A percentile compares a stretch with the other conserved stretches of the same genome.
These are phyloP conservation scores for Heliocidaris erythrogramma DNA, from an alignment of 35 echinoderm and acorn worm genomes.

Conservation along the genomic window DNA sequence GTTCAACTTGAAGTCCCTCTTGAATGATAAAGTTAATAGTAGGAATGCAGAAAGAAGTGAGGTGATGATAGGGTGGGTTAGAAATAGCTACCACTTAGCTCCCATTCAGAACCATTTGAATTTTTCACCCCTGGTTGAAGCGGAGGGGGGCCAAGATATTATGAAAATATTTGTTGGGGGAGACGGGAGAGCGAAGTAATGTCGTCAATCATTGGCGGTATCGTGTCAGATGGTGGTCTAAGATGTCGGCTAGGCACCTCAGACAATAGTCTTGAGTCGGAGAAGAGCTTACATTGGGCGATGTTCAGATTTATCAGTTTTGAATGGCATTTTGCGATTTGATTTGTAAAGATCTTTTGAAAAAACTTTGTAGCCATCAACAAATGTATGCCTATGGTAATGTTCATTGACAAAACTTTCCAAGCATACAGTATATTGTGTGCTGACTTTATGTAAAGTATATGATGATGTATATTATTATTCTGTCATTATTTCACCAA, in stretches of 20 bases:
- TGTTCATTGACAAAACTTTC: too few species aligned
- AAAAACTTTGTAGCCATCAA: too few species aligned
- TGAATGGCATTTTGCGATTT: too few species aligned
- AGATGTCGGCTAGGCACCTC: background rate
- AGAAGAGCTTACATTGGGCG: background rate
- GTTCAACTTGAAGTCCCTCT: background rate
- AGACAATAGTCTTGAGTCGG: background rate
- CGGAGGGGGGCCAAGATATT: background rate
- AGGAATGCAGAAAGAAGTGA: background rate
- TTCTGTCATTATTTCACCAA: too few species aligned
- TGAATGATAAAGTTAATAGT: background rate
- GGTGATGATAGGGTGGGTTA: constrained; percentile 17
- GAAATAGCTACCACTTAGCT: constrained; percentile 30
- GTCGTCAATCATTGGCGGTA: constrained; percentile 6
- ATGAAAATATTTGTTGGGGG: constrained; percentile 15
- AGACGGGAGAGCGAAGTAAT: background rate
- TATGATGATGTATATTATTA: too few species aligned
- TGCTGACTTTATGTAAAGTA: too few species aligned
- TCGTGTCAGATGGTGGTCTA: constrained; percentile 1
- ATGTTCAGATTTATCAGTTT: too few species aligned
- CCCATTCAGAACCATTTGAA: constrained; percentile 23
- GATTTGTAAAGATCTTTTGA: too few species aligned
- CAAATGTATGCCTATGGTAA: too few species aligned
- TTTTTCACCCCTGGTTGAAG: constrained; percentile 16
- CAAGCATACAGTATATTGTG: too few species aligned